phyloP scores from a whole-genome alignment of 2,888 invertebrate genomes.

The Orthosia gracilis region DNA sequence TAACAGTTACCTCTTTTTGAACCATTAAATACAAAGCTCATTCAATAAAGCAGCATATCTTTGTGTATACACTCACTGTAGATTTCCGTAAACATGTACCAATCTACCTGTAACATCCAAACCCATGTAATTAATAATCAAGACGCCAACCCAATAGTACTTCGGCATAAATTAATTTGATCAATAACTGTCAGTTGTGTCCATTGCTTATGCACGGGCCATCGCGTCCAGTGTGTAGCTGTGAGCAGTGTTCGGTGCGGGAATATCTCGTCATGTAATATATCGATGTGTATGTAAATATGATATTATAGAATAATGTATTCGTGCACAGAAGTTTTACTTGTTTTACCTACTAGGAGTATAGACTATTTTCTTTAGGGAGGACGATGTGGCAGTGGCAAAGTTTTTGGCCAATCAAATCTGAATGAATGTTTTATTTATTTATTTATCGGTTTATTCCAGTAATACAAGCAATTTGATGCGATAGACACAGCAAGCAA shows the following conservation, averaged over 20 bases:
- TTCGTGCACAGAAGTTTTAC: no score
- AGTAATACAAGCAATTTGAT: no score
- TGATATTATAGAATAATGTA: no score
- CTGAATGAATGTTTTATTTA: no score
- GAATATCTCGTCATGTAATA: constrained; percentile 1
- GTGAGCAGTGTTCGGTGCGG: background rate
- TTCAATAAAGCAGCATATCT: no score
- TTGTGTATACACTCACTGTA: background rate
- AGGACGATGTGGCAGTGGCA: no score
- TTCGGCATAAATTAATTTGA: constrained; percentile 49
- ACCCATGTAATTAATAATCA: constrained; percentile 50
- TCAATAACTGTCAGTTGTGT: constrained; percentile 42
- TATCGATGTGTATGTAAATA: background rate
- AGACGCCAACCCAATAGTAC: constrained; percentile 42
- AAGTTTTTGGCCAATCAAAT: no score
- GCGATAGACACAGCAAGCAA: no score
- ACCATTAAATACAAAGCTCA: no score
- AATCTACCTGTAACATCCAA: constrained; percentile 32
- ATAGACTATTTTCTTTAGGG: no score
- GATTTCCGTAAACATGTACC: background rate
- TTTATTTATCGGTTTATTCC: no score
- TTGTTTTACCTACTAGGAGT: no score
- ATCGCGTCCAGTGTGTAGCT: constrained; percentile 11
- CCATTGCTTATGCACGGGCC: constrained; percentile 45
- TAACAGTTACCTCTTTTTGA: background rate